Conservation (phyloP, 1,140 invertebrate species). For the Achroia grisella region DNA sequence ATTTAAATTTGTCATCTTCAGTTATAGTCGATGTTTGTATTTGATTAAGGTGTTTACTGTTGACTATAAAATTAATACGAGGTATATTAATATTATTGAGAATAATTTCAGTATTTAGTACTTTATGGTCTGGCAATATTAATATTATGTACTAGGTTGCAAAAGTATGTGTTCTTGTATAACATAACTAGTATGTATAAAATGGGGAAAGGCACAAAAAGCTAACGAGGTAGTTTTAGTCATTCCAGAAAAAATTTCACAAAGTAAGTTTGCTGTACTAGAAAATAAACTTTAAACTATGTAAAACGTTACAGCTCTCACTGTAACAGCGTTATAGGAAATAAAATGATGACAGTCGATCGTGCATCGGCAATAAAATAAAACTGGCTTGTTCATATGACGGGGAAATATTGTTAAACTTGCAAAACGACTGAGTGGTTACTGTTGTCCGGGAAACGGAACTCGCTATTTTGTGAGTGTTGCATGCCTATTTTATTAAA, state of each 20-base stretch:
- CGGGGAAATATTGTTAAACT: conserved; percentile 62
- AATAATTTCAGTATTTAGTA: no score
- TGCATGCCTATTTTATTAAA: conserved; percentile 4
- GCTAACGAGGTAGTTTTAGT: no score
- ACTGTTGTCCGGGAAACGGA: conserved; percentile 20
- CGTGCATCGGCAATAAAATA: conserved; percentile 51
- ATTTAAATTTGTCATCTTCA: no score
- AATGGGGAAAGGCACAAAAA: no score
- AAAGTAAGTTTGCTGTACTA: conserved; percentile 7
- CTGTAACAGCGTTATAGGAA: conserved; percentile 40
- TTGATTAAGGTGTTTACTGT: no score
- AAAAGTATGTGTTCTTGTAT: no score
- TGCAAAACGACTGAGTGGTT: conserved; percentile 40
- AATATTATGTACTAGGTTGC: no score
- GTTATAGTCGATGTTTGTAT: no score
- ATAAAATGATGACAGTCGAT: conserved; percentile 51
- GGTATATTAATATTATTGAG: no score
- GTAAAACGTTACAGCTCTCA: conserved; percentile 33
- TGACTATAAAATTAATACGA: no score
- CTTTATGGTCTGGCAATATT: no score
- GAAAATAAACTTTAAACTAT: conserved; percentile 19
- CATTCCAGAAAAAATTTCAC: neutral
- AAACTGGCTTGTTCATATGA: conserved; percentile 41
- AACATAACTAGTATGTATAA: no score
- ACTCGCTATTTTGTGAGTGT: conserved; percentile 1